A percentile compares a stretch with the other conserved stretches of the same genome.
Evolutionary conservation across 1,140 invertebrate species (phyloP).

Genomic region (Heliothis subflexa): DNA sequence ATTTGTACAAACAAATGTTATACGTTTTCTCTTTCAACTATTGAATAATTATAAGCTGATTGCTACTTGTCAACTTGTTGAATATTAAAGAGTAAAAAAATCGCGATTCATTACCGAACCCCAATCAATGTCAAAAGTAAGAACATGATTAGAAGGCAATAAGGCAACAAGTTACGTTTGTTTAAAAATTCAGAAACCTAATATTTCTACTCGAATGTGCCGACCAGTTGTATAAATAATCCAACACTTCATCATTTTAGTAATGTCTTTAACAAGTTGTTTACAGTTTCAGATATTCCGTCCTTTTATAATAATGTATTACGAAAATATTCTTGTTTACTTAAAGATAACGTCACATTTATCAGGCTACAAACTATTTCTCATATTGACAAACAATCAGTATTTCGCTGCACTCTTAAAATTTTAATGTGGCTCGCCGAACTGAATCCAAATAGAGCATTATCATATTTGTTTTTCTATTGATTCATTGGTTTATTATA

Average conservation of each 20-base stretch:
- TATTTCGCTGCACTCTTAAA: not conserved
- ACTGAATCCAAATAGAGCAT: constrained; percentile 29
- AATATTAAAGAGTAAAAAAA: no score
- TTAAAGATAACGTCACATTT: not conserved
- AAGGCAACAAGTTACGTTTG: no score
- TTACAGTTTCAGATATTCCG: constrained; percentile 5
- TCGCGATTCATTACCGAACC: no score
- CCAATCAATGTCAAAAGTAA: not conserved
- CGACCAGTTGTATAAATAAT: constrained; percentile 41
- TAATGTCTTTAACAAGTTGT: constrained; percentile 8
- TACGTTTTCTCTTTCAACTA: constrained; percentile 72
- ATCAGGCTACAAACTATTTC: not conserved
- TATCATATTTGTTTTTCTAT: constrained; percentile 56
- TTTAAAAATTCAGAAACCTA: not conserved
- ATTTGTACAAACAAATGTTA: constrained; percentile 74
- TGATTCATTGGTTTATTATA: constrained; percentile 58
- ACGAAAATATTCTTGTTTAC: not conserved
- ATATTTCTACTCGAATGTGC: constrained; percentile 2
- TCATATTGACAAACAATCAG: not conserved
- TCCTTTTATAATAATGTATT: not conserved
- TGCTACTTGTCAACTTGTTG: not conserved
- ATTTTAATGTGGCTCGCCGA: not conserved
- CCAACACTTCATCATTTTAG: not conserved
- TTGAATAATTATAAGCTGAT: constrained; percentile 48
- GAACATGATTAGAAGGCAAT: no score